Percentiles rank a stretch among this genome's conserved stretches.
These are phyloP conservation scores for Agriopis leucophaearia DNA, from an alignment of 2,888 invertebrate species.

Conservation along the genomic window DNA sequence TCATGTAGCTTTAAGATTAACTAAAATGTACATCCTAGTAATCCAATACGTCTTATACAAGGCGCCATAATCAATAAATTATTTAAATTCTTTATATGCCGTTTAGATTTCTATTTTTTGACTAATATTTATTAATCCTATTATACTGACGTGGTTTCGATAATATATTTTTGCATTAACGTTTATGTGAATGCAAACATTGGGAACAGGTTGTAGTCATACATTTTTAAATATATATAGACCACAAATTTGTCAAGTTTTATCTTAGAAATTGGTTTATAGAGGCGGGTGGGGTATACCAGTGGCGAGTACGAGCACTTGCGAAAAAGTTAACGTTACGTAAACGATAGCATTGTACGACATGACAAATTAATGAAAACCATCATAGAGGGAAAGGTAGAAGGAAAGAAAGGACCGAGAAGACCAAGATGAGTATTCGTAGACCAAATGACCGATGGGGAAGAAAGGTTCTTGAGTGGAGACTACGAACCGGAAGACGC, in stretches of 20 bases:
- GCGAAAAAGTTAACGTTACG: too few species aligned
- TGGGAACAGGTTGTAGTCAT: constrained; percentile 31
- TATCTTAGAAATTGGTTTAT: constrained; percentile 34
- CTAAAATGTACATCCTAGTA: constrained; percentile 19
- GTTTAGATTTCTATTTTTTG: constrained; percentile 27
- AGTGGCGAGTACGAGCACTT: too few species aligned
- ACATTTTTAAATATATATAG: constrained; percentile 38
- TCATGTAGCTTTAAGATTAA: neutral
- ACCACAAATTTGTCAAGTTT: constrained; percentile 45
- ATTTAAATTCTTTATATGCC: constrained; percentile 27
- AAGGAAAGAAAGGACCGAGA: too few species aligned
- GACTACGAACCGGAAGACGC: too few species aligned
- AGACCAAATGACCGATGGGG: too few species aligned
- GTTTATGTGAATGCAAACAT: constrained; percentile 30
- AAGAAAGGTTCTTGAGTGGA: too few species aligned
- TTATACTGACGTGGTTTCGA: constrained; percentile 22
- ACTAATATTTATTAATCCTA: constrained; percentile 25
- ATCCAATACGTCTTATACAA: constrained; percentile 16
- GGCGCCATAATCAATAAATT: constrained; percentile 31
- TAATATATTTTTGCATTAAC: constrained; percentile 31
- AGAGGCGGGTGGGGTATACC: constrained; percentile 23
- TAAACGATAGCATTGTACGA: too few species aligned
- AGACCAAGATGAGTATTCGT: too few species aligned
- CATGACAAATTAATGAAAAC: too few species aligned
- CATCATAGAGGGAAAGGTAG: too few species aligned